These are phyloP conservation scores for Thermophis baileyi DNA, from an alignment of 2,113 vertebrate genomes.

Conservation along the genomic window DNA sequence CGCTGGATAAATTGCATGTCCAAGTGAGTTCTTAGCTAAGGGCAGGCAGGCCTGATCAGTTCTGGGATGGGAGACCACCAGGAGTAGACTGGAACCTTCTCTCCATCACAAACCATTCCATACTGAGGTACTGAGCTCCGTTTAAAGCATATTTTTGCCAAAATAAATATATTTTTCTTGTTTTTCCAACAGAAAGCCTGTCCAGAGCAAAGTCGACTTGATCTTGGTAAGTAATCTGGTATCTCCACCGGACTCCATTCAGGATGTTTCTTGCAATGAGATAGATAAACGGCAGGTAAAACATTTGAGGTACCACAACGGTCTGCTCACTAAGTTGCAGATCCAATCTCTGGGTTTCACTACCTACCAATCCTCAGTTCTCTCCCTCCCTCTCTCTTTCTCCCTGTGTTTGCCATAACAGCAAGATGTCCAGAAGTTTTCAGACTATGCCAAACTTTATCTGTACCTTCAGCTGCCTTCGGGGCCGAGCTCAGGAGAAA, in stretches of 20 bases:
- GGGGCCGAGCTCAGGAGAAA: conserved; percentile 81
- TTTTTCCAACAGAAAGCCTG: conserved; percentile 73
- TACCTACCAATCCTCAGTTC: background rate
- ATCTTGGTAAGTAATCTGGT: conserved; percentile 78
- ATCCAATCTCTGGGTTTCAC: no score
- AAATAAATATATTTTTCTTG: background rate
- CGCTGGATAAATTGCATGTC: background rate
- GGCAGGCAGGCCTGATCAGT: background rate
- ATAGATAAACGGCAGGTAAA: background rate
- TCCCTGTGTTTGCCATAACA: conserved; percentile 38
- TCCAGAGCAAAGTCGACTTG: conserved; percentile 86
- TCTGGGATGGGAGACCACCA: background rate
- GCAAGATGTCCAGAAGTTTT: conserved; percentile 88
- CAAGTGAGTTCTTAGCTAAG: background rate
- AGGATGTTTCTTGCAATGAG: background rate
- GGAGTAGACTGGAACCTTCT: background rate
- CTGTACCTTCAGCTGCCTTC: conserved; percentile 90
- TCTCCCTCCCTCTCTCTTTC: background rate
- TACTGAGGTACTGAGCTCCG: background rate
- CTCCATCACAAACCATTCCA: background rate
- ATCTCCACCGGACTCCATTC: no score
- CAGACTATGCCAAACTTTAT: conserved; percentile 88
- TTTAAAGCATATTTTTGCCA: background rate
- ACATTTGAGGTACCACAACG: background rate
- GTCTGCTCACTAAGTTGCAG: no score